phyloP scores from a whole-genome alignment of 1,140 invertebrate species.

The Procambarus virginalis region DNA sequence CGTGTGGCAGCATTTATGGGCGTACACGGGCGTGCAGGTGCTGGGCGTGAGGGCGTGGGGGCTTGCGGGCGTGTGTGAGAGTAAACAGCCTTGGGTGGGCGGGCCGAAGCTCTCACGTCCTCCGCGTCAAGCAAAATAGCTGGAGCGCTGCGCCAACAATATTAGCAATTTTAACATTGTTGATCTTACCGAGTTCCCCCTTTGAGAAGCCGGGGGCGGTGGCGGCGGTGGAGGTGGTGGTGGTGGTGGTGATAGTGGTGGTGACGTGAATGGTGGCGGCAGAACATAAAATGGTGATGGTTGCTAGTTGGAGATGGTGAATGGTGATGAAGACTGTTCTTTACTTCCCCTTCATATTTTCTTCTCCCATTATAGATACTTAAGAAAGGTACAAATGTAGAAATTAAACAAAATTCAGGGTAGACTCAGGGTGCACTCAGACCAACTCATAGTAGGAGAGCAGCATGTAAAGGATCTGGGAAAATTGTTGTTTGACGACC shows the following conservation, averaged over 20 bases:
- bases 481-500: no score
- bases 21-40: not conserved
- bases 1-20: no score
- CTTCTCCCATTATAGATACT: no score
- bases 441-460: no score
- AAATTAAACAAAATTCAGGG: no score
- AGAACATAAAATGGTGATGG: not conserved
- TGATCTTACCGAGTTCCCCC: conserved; percentile 64
- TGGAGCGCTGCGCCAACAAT: conserved; percentile 57
- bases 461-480: no score
- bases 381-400: no score
- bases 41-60: not conserved
- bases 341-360: no score
- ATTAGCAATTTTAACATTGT: conserved; percentile 70
- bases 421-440: no score
- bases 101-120: conserved; percentile 42
- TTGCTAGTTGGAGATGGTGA: no score
- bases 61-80: conserved; percentile 35
- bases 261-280: no score
- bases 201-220: conserved; percentile 44
- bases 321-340: no score
- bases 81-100: conserved; percentile 39
- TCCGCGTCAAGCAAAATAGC: conserved; percentile 61
- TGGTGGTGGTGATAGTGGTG: not conserved
- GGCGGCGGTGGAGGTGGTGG: conserved; percentile 34